Percentiles rank a stretch among this genome's conserved stretches.
These are phyloP conservation scores for Oreochromis grahami DNA, from an alignment of 2,797 vertebrate genomes.

Conservation along the genomic window DNA sequence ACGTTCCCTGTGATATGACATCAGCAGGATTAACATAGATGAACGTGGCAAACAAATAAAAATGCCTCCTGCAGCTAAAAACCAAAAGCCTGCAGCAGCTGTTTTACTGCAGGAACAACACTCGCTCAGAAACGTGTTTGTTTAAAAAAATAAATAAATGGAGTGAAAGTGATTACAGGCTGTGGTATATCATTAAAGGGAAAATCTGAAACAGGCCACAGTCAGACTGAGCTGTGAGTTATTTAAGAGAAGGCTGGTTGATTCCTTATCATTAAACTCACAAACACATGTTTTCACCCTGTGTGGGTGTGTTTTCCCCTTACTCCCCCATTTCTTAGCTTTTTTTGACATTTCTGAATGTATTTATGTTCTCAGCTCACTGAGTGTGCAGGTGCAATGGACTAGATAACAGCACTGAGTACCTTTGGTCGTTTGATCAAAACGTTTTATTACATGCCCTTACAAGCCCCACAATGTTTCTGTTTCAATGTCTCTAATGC, in stretches of 20 bases:
- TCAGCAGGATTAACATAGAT: not conserved
- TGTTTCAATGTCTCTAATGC: not conserved
- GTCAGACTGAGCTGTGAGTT: not conserved
- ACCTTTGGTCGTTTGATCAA: not conserved
- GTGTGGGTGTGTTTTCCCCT: fast-evolving
- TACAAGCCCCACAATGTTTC: fast-evolving
- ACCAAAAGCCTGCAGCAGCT: not conserved
- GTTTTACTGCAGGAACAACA: not conserved
- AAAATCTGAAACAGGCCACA: not conserved
- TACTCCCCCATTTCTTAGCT: not conserved
- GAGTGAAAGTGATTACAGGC: not conserved
- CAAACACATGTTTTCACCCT: not conserved
- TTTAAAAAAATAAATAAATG: not conserved
- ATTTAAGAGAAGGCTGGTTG: not conserved
- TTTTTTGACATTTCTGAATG: fast-evolving
- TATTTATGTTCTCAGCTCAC: not conserved
- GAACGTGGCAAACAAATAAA: not conserved
- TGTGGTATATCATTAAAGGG: not conserved
- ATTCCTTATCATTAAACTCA: not conserved
- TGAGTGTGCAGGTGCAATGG: fast-evolving
- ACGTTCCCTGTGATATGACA: not conserved
- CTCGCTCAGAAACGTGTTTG: not conserved
- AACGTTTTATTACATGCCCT: fast-evolving
- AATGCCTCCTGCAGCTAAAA: not conserved
- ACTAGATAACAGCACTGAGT: fast-evolving